Percentiles rank a stretch among this genome's conserved stretches.
phyloP scores from a whole-genome alignment of 2,888 invertebrate species.

The Trissonchulus sp. region DNA sequence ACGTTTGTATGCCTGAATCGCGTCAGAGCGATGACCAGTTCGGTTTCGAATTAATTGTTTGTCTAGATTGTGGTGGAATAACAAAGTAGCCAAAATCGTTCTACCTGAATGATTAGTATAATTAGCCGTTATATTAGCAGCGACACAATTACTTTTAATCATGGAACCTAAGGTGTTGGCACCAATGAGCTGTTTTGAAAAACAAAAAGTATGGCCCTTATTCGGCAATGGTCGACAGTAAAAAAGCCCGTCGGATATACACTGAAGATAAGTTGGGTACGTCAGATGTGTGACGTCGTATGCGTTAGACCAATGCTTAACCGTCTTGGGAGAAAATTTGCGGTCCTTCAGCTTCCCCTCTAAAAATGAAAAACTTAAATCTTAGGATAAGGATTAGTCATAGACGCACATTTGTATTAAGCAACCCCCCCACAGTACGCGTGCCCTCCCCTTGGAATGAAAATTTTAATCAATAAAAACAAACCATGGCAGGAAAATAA shows the following conservation, averaged over 20 bases:
- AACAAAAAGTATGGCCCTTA: not conserved
- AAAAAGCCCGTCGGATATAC: not conserved
- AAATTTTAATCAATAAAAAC: no score
- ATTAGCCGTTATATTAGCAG: not conserved
- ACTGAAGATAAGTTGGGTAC: not conserved
- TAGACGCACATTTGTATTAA: no score
- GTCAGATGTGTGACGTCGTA: not conserved
- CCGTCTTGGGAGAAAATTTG: not conserved
- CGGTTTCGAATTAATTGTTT: conserved; percentile 4
- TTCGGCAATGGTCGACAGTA: not conserved
- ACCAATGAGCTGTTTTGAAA: not conserved
- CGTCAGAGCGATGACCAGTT: not conserved
- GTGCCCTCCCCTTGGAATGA: no score
- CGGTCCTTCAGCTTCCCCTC: not conserved
- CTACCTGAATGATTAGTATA: conserved; percentile 20
- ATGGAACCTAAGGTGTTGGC: not conserved
- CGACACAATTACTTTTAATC: not conserved
- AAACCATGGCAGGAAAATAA: no score
- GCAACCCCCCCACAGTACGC: no score
- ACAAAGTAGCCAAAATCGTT: not conserved
- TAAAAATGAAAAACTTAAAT: no score
- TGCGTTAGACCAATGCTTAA: not conserved
- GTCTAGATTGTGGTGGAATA: conserved; percentile 8
- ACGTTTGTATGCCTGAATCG: conserved; percentile 13
- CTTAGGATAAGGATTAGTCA: no score